Evolutionary conservation across 2,888 invertebrate species (phyloP).

Genomic region (Drosophila dives): DNA sequence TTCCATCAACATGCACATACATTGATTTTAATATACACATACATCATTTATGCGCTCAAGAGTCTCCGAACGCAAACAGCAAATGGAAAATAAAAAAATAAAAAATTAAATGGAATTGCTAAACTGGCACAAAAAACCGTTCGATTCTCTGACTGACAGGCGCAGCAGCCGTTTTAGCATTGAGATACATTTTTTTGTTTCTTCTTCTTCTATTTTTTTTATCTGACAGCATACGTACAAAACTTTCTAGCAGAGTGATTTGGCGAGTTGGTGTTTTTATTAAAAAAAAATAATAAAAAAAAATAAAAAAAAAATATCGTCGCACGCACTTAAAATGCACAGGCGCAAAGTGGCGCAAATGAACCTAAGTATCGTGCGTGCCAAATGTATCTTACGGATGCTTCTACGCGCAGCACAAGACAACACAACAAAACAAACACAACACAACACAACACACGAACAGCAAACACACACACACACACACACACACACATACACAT

Average conservation of each 20-base stretch:
- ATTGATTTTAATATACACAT: slow-evolving; percentile 32
- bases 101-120: slow-evolving; percentile 38
- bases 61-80: slow-evolving; percentile 13
- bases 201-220: slow-evolving; percentile 9
- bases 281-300: neutral
- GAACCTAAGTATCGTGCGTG: slow-evolving; percentile 77
- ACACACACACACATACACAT: slow-evolving; percentile 1
- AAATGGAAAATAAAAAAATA: slow-evolving; percentile 45
- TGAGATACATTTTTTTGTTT: slow-evolving; percentile 26
- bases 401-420: slow-evolving; percentile 31
- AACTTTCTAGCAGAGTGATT: slow-evolving; percentile 35
- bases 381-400: slow-evolving; percentile 50
- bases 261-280: slow-evolving; percentile 17
- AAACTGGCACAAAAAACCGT: slow-evolving; percentile 71
- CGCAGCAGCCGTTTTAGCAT: slow-evolving; percentile 39
- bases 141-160: slow-evolving; percentile 28
- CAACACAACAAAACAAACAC: neutral
- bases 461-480: neutral
- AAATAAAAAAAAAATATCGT: slow-evolving; percentile 18
- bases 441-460: neutral
- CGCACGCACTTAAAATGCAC: slow-evolving; percentile 70
- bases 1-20: neutral
- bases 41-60: slow-evolving; percentile 20
- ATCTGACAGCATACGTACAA: slow-evolving; percentile 39
- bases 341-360: slow-evolving; percentile 76